Base-by-base conservation (phyloP, 2,888 invertebrate genomes). In the Lithosia quadra region DNA sequence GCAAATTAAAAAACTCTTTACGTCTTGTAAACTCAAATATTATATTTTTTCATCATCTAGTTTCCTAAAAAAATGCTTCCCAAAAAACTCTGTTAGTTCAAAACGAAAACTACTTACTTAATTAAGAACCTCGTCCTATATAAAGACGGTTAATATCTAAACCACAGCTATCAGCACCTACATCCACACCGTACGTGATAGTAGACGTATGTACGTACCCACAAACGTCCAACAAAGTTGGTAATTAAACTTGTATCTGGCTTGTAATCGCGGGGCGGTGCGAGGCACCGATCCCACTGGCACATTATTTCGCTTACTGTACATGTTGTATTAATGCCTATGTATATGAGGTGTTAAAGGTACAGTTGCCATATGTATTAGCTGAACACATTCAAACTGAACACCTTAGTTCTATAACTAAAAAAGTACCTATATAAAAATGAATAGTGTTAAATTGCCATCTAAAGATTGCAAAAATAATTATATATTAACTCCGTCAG, bases 231-330 rank as follows among this genome's bases (percentile, higher is more conserved):
- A 63, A 67, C 63, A 34, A 66, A 66, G 21, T 74, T 70, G 28
- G 68, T 76, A 79, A 80, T 81, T 81, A 79, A 75, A 74, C 58
- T 43, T 79, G 67, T 68, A 81, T 75, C 79, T 63, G 61, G 53
- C 24, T 9, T 21, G 62, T 74, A 75, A 80, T 75, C 74, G 67
- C 68, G 33, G 39, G 76, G 63, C 72, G 66, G 80, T 77, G 72
- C 80, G 75, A 75, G 74, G 81, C 39, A 81, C 81, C 77, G 72
- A 71, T 67, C 8, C 49, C 21, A 7, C 24, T 28, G 49, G 49
- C 49, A 49, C 53, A 43, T 49, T 33, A 58, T 18, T 11, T n/a
- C 9, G 15, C 10, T 28, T 8, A 53, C 33, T 33, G 36, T 64
- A 59, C 64, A 65, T 60, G 63, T 58, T 18, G 39, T 18, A 28